Base-by-base conservation (phyloP, 2,888 invertebrate genomes). In the Cantharis lateralis region DNA sequence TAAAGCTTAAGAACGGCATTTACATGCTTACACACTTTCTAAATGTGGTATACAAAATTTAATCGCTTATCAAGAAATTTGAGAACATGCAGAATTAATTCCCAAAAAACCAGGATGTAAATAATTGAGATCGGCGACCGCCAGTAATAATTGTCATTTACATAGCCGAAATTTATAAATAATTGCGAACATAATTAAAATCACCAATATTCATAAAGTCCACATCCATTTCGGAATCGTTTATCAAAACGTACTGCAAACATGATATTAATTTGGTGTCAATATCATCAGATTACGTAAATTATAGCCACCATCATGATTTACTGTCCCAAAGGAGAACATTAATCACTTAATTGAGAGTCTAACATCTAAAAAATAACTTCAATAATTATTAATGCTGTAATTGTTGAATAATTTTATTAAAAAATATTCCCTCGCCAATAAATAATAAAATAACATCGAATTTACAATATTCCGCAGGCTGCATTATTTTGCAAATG, bases 251-350 rank as follows among this genome's bases (percentile, higher is more conserved):
- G 71, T 77, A 72, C 79, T 78, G 78, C 78, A 79, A 80, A 81
- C 80, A 80, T 79, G 80, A 81, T 82, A 84, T 84, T 83, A 84
- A 84, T 84, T 83, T 81, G 82, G 83, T 82, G 84, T 83, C 84
- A 83, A 83, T 83, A 82, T 83, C 82, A 83, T 83, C 83, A 82
- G 83, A 84, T 83, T 82, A 78, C 82, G 76, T 83, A 82, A 84
- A 84, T 84, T 83, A 82, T 80, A 71, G 78, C 80, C 70, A 61
- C 24, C 15, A 70, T 71, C 61, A 74, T 77, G 77, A 77, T 77
- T 77, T 77, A 77, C 74, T 24, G 71, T 18, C 71, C 71, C 74
- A 68, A 70, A 74, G 77, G 74, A 77, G 20, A n/a, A 26, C 74
- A 77, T 74, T 71, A 74, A 77, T 77, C 77, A 74, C 48, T 73